Conservation (phyloP, 1,140 invertebrate species). For the Samia ricini region DNA sequence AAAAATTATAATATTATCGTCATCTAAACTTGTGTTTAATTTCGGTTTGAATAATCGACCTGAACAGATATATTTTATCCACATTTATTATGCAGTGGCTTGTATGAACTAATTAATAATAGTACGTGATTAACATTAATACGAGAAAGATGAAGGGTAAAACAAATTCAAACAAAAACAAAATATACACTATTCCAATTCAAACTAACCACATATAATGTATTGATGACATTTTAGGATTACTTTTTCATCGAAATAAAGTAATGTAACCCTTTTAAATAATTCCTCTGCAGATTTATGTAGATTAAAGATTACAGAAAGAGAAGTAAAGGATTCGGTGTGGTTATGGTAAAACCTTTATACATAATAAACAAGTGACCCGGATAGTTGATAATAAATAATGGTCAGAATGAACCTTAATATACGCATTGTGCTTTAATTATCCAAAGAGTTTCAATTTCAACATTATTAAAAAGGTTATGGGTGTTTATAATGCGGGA, state of each 20-base stretch:
- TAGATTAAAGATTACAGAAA: not conserved
- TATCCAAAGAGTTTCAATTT: not conserved
- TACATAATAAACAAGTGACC: slow-evolving; percentile 33
- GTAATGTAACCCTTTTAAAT: not conserved
- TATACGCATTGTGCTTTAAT: slow-evolving; percentile 11
- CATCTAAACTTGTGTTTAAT: too few relatives aligned
- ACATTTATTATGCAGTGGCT: too few relatives aligned
- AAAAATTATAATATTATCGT: too few relatives aligned
- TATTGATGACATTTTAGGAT: not conserved
- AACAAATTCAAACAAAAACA: too few relatives aligned
- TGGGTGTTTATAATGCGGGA: too few relatives aligned
- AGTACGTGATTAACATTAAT: too few relatives aligned
- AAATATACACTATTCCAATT: too few relatives aligned
- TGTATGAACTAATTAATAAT: too few relatives aligned
- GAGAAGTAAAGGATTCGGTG: not conserved
- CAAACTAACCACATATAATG: not conserved
- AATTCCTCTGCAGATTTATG: not conserved
- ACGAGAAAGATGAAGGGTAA: too few relatives aligned
- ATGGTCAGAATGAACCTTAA: slow-evolving; percentile 42
- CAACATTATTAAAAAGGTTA: too few relatives aligned
- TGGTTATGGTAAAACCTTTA: slow-evolving; percentile 12
- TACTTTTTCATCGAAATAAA: not conserved
- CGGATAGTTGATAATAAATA: slow-evolving; percentile 30
- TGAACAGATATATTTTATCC: too few relatives aligned
- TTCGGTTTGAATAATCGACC: too few relatives aligned